Evolutionary conservation across 2,888 invertebrate genomes (phyloP), one percentile per base, ranked within the genome.

Genomic region (Taenaris catops): DNA sequence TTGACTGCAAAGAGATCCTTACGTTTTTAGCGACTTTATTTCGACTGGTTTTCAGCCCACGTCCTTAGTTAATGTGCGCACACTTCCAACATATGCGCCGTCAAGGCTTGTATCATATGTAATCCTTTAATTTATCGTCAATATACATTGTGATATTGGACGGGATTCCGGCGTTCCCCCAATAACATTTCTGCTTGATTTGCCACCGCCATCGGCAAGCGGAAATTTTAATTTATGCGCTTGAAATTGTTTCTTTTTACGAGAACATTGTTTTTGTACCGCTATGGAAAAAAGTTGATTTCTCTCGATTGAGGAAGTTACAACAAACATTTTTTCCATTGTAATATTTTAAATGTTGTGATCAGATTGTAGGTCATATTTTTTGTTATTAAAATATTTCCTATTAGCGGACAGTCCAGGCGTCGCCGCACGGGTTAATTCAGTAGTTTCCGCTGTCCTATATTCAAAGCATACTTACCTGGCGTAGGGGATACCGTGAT

Each of bases 141-240:
- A 18, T 29, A 37, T 10, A 26, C 19, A 34, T 18, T 18, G 32
- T 28, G 21, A 41, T 41, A 43, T 38, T 25, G 29, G 31, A 21
- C 23, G 34, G 34, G 36, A 34, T 36, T 16, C 35, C 27, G 39
- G 38, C 53, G 46, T 60, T 67, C 78, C 81, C 76, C 75, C 57
- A 58, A 53, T 59, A 63, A 67, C 66, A 63, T 79, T 84, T 74
- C 75, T 76, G 79, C 72, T 78, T 80, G 70, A 81, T 71, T 75
- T 68, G 62, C 46, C 68, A 64, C 66, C 60, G 64, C 60, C 65
- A 67, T 72, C 70, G 64, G 55, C 62, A 63, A 75, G 72, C 81
- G 83, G 84, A 83, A 76, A 86, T 83, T 81, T 84, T 81, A 81
- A 83, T 86, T 84, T 86, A 80, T 79, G 75, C 75, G 65, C 67